Evolutionary conservation across 1,140 invertebrate species (phyloP), one percentile per base, ranked within the genome.

Genomic region (Drosophila sp.): DNA sequence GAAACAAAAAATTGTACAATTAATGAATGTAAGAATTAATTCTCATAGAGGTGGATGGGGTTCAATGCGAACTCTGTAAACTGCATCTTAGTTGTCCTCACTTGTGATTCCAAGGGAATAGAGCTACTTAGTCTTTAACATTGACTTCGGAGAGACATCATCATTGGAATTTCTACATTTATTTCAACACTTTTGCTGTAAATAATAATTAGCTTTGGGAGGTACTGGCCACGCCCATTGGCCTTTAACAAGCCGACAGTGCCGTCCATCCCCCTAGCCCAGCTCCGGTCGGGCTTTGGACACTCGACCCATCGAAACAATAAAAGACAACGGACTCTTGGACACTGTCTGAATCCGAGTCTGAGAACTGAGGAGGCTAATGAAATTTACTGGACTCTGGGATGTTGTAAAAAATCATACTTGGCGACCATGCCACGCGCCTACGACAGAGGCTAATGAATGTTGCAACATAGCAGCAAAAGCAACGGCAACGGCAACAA

Each of bases 381-480:
- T 81, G 75, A 86, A 84, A 79, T 82, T 82, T 83, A 83, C 72
- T 83, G 76, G 61, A n/a, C 79, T 47, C 58, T 61, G 57, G 30
- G n/a, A n/a, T 23, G 56, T 17, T 58, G 56, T 32, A 32, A 58
- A 58, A 58, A 58, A 35, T 58, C 56, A 35, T 58, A 58, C 32
- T 58, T 58, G 33, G n/a, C 32, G 33, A 25, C 32, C 73, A 76
- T 76, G 73, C 73, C 82, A 85, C 82, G 82, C 82, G 82, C 82
- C 83, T 85, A 86, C 83, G 83, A 85, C 82, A 85, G 74, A 66
- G 75, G 65, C 82, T 86, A 86, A 86, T 86, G 82, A 86, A 86
- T 86, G 82, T 82, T 50, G 83, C 79, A 70, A 67, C 76, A 30
- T 66, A 69, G 32, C 72, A 60, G 79, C 78, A 70, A 64, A 71